Conservation (phyloP, 2,888 invertebrate species). For the Chalcosyrphus nemorum region DNA sequence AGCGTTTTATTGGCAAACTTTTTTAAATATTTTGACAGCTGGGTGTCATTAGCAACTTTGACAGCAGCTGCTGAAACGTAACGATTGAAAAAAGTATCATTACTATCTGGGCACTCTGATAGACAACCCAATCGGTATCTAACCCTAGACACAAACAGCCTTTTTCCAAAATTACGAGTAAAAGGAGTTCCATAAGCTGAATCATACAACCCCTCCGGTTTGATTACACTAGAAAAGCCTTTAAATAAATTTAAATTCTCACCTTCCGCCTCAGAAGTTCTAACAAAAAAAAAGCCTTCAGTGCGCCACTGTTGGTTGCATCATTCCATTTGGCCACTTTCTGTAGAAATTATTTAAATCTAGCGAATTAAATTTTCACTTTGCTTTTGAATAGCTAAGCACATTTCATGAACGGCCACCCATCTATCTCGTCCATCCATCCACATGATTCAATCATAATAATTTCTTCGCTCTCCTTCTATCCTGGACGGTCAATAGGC, state of each 20-base stretch:
- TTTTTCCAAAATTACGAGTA: too few relatives aligned
- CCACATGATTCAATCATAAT: conserved; percentile 66
- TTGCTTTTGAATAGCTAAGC: conserved; percentile 64
- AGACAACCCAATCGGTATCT: too few relatives aligned
- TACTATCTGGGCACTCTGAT: too few relatives aligned
- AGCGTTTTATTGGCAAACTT: too few relatives aligned
- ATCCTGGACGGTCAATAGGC: conserved; percentile 34
- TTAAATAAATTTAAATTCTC: neutral
- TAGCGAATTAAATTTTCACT: conserved; percentile 63
- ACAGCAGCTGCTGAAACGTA: too few relatives aligned
- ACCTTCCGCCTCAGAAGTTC: neutral
- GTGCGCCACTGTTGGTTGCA: neutral
- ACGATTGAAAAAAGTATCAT: too few relatives aligned
- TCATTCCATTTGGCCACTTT: neutral
- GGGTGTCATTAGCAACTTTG: too few relatives aligned
- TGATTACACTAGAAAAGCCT: too few relatives aligned
- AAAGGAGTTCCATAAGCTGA: too few relatives aligned
- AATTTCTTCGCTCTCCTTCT: conserved; percentile 18
- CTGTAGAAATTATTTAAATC: conserved; percentile 47
- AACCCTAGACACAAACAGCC: too few relatives aligned
- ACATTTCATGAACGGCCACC: conserved; percentile 57
- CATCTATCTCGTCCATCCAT: conserved; percentile 60
- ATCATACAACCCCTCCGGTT: too few relatives aligned
- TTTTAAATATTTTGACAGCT: too few relatives aligned
- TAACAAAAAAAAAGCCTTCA: neutral